Conservation (phyloP, 1,140 invertebrate genomes). For the Luehdorfia chinensis region DNA sequence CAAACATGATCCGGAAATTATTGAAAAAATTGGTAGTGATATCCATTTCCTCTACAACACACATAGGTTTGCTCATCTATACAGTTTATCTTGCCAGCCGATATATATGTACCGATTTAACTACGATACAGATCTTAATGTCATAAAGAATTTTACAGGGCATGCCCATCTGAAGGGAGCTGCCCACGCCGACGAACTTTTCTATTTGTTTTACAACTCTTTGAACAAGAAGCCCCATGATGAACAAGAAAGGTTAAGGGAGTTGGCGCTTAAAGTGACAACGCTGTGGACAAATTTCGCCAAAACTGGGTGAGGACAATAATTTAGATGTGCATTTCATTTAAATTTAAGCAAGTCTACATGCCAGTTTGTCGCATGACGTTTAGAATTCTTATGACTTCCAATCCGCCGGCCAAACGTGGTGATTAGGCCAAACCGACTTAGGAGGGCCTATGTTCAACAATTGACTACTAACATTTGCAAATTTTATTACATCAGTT, state of each 20-base stretch:
- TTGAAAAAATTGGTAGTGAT: constrained; percentile 33
- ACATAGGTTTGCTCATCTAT: constrained; percentile 52
- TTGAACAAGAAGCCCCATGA: constrained; percentile 49
- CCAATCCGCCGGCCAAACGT: too few relatives aligned
- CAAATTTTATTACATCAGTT: too few relatives aligned
- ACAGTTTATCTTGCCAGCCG: constrained; percentile 25
- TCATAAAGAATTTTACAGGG: constrained; percentile 33
- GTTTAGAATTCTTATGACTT: too few relatives aligned
- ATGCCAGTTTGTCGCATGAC: too few relatives aligned
- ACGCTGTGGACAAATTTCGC: constrained; percentile 84
- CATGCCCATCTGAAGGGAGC: constrained; percentile 60
- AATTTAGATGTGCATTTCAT: too few relatives aligned
- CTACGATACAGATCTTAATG: constrained; percentile 51
- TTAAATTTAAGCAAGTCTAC: too few relatives aligned
- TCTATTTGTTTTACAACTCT: constrained; percentile 78
- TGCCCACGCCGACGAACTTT: constrained; percentile 80
- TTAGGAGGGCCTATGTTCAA: too few relatives aligned
- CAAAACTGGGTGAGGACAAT: constrained; percentile 80
- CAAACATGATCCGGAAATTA: constrained; percentile 15
- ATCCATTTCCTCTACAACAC: constrained; percentile 60
- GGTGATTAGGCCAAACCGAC: too few relatives aligned
- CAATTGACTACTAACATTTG: too few relatives aligned
- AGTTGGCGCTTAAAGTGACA: constrained; percentile 65
- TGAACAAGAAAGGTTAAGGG: constrained; percentile 40
- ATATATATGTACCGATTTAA: constrained; percentile 76